phyloP scores from a whole-genome alignment of 2,797 vertebrate species.

The Cuculus canorus region DNA sequence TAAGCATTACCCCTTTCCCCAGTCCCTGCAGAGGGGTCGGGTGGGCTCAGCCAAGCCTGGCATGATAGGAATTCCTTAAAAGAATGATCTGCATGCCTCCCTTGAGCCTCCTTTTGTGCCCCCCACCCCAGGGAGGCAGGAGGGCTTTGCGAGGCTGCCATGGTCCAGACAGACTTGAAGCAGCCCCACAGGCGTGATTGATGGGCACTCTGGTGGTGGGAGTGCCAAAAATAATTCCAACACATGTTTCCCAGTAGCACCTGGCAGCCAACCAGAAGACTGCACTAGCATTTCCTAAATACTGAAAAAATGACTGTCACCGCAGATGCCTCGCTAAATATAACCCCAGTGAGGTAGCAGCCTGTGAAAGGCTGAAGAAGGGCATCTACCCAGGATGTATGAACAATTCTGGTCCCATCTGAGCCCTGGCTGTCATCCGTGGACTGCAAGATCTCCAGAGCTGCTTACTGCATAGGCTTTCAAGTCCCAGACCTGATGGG shows the following conservation, averaged over 20 bases:
- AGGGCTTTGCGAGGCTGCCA: neutral
- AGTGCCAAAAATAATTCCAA: conserved; percentile 75
- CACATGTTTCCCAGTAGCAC: conserved; percentile 77
- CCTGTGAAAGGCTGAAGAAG: conserved; percentile 48
- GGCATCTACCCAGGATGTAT: neutral
- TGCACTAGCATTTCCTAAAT: conserved; percentile 75
- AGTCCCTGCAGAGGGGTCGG: neutral
- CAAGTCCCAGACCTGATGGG: neutral
- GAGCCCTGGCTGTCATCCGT: neutral
- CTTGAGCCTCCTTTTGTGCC: conserved; percentile 10
- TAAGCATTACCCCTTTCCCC: neutral
- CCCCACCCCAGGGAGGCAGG: neutral
- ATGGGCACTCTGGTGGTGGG: conserved; percentile 58
- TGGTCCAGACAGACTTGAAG: conserved; percentile 16
- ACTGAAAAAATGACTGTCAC: conserved; percentile 71
- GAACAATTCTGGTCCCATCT: neutral
- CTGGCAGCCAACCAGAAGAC: conserved; percentile 77
- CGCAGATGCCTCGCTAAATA: conserved; percentile 73
- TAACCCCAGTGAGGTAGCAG: conserved; percentile 57
- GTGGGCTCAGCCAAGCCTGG: neutral
- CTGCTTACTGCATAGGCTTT: neutral
- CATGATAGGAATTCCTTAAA: conserved; percentile 2
- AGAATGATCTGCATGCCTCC: conserved; percentile 13
- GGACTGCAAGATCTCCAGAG: neutral
- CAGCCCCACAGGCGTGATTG: conserved; percentile 56